Evolutionary conservation across 2,113 vertebrate species (phyloP), one percentile per base, ranked within the genome.

Genomic region (Crotalus viridis): DNA sequence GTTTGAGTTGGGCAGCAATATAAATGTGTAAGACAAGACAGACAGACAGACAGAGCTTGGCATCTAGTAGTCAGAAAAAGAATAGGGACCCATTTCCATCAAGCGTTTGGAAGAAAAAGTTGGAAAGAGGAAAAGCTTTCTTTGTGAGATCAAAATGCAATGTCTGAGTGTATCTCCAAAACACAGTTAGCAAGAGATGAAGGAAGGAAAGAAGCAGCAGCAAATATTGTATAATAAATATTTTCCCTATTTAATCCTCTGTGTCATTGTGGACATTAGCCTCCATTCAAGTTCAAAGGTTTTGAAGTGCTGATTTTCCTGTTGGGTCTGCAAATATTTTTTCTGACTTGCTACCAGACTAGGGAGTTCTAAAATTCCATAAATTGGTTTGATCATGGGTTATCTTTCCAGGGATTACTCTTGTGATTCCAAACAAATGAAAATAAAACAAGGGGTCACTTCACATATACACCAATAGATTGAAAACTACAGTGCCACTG

Each of bases 181-280:
- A 95, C 96, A 95, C 94, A 96, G 92, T 87, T 97, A 96, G 96
- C 97, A 97, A 0, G 4, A 97, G 95, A 97, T 96, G 93, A 97
- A 96, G 96, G 46, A 48, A 93, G 91, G 93, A 93, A 64, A 69
- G 61, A 93, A 94, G 74, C 93, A 96, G 95, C 93, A 96, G 95
- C 94, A 94, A 94, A 91, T 94, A 64, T 28, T 64, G n/a, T 69
- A 69, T 13, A 69, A 69, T 69, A 69, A n/a, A 69, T n/a, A 69
- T 96, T 95, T 97, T 95, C 95, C 96, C 95, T 97, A 96, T 96
- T 97, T 94, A 97, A 97, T 95, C 96, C 96, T 95, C 93, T 93
- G 64, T 89, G 21, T 92, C 0, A 0, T 91, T 86, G 89, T 94
- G 95, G 0, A 33, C 89, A 94, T 95, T 95, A 95, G 96, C 92